Base-by-base conservation (phyloP, 2,113 vertebrate genomes). In the Tetrax tetrax region DNA sequence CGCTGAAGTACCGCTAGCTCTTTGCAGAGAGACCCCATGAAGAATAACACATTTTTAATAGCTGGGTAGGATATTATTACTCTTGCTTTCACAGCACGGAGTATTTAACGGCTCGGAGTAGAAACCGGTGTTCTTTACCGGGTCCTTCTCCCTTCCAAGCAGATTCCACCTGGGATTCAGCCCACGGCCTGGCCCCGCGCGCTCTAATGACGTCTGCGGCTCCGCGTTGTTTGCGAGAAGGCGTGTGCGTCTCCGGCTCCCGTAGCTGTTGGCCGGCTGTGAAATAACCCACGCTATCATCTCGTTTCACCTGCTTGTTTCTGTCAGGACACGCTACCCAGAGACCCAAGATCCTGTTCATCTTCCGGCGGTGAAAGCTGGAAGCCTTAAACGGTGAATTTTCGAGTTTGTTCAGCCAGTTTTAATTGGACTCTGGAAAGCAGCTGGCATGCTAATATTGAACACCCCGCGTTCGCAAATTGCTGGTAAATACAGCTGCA, bases 401-500 rank as follows among this genome's bases (percentile, higher is more conserved):
- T 97, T 96, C 2, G 56, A 86, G 83, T 97, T 97, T 97, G 96
- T 84, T 96, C 92, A 97, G 92, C 71, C 90, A 88, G 89, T 96
- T 97, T 96, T 96, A 97, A 96, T 93, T 97, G 97, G 97, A 48
- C 95, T 83, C 88, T 83, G 89, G 94, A 69, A 97, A 96, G 97
- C 96, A 95, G 95, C 95, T 97, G 96, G 83, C 93, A 71, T 88
- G 81, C 82, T 92, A 92, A 97, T 96, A 89, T 45, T 45, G 66
- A 95, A 89, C 95, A 70, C 79, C 64, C 88, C n/a, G 83, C 92
- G 71, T 92, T 81, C 88, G 92, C 81, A 96, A 97, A 95, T 51
- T 37, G 81, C 91, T 93, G 96, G 96, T 94, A 97, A 96, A 97
- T 95, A 96, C 96, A 97, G 96, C 95, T 97, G 97, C 83, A 97